Evolutionary conservation across 2,113 vertebrate genomes (phyloP), one percentile per base, ranked within the genome.

Genomic region (Gopherus flavomarginatus): DNA sequence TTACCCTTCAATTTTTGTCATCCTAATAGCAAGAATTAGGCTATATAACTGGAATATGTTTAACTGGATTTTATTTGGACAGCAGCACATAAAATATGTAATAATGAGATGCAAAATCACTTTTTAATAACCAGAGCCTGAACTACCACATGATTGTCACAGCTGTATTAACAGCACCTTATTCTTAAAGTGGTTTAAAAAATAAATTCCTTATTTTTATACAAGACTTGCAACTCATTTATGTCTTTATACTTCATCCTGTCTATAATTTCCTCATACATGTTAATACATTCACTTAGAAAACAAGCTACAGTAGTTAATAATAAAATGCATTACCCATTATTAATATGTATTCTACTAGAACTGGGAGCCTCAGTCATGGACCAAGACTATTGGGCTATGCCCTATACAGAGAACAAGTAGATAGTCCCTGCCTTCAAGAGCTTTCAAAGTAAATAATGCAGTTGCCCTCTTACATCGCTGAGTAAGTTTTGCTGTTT

Each of bases 391-490:
- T 87, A 86, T 29, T 38, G 21, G 47, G 21, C 12, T 77, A 27
- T 19, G 42, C 11, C 75, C 24, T 7, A 2, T 77, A 77, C 42
- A 52, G 44, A 85, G n/a, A 44, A 81, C 0, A 57, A 90, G 85
- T 14, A 88, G 69, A 14, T 2, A 42, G 1, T 77, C 47, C 17
- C 26, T 91, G 50, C 31, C 49, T 27, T 29, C 16, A 5, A 16
- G 54, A 86, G 35, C 8, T 79, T 62, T 6, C 16, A 49, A 50
- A 38, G 8, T 44, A 75, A 56, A 49, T 19, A 16, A 75, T 24
- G 24, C 1, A 49, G 50, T 5, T 79, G 47, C n/a, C 50, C 0
- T 0, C 57, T 69, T 17, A 31, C 19, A 8, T 29, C 85, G 59
- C 44, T 69, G 50, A 29, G n/a, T 1, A 4, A 4, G 35, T 11